Base-by-base conservation (phyloP, 2,113 vertebrate species). In the Mormyrus lacerda region DNA sequence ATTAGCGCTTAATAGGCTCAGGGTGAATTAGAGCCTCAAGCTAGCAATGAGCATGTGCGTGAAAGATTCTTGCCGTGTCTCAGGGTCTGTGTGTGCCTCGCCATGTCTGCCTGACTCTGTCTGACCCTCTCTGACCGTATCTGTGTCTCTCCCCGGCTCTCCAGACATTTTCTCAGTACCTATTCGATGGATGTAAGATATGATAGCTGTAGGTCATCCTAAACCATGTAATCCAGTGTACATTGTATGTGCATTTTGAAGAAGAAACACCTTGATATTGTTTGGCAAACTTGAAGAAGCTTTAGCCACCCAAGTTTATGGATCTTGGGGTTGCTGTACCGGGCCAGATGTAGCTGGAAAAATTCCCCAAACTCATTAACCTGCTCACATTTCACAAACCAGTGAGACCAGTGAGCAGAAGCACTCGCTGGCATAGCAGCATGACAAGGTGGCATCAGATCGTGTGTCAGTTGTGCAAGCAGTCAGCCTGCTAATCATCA, bases 1-100 rank as follows among this genome's bases (percentile, higher is more conserved):
- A 91, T 90, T 42, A 69, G 76, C 44, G 88, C 65, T 91, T 93
- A 90, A 91, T 90, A 92, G 86, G 89, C 58, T 90, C 48, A 86
- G 65, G 42, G 88, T 92, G 90, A 92, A 91, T 91, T 73, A 92
- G 88, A 88, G 45, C 51, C 76, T 89, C 42, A 89, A 88, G 87
- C 79, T n/a, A 53, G 27, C 48, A 51, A 83, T 11, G 39, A 88
- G 89, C 27, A 39, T 73, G 61, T 31, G 65, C 3, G 27, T 73
- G 65, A 35, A 5, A 69, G 27, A 11, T 42, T 82, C 39, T 44
- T 15, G 19, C 4, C 15, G 5, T 39, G n/a, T 73, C 65, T 35
- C 3, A 4, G 15, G 5, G 73, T 10, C 15, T 39, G 35, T 42
- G 13, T 42, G 35, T 0, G 5, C 73, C 73, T 42, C 35, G 2